Evolutionary conservation across 2,113 vertebrate species (phyloP), one percentile per base, ranked within the genome.

Genomic region (Nibea coibor): DNA sequence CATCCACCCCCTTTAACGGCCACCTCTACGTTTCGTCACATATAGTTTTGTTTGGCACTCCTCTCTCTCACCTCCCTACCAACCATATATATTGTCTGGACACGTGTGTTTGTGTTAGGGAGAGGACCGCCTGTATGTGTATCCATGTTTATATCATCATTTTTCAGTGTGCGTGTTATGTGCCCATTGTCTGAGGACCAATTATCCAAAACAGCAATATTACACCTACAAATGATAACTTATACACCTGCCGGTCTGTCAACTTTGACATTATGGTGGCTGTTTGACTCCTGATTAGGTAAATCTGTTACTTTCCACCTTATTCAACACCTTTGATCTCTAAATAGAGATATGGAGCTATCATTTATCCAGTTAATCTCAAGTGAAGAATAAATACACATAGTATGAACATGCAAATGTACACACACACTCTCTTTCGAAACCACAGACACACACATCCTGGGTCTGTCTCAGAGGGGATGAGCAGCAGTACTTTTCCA

Each of bases 401-500:
- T 66, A n/a, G 67, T 19, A 14, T 15, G 83, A 50, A 48, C 24
- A 69, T 51, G 26, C 53, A 35, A 28, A 48, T 58, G 28, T 3
- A 24, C 59, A n/a, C 8, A 54, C 10, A 54, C 45, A 51, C 16
- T 57, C 26, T 54, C 39, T 31, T 63, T 50, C 51, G 39, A 58
- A 72, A 35, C 62, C 58, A 42, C 72, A n/a, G 28, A 66, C 64
- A 67, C 57, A 63, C 80, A 59, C 4, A 68, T 47, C 16, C 43
- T 10, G 68, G 61, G 47, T 72, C 47, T 58, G 75, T 88, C 84
- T 87, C 87, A 28, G 35, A 75, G 80, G 86, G 74, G 62, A 31
- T 79, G 45, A 68, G 77, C 80, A 48, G 54, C 81, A 81, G 91
- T 92, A 92, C 56, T 92, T 91, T 93, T 94, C 92, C 90, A 92